These are phyloP conservation scores for Eospalax fontanierii DNA, from an alignment of 2,797 vertebrate species.

Conservation along the genomic window DNA sequence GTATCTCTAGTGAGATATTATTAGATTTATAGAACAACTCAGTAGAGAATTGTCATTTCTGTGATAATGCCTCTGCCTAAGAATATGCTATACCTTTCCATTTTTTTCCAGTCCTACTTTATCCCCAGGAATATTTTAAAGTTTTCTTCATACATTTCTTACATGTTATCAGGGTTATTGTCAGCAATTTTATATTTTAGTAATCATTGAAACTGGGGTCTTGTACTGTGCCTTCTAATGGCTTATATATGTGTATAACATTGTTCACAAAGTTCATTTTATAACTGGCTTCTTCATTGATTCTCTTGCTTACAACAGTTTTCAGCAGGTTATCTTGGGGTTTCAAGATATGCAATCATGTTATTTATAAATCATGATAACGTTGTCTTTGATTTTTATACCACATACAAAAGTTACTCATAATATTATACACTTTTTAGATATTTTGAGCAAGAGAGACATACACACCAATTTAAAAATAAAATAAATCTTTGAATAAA, in stretches of 20 bases:
- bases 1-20: neutral
- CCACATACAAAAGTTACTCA: conserved; percentile 27
- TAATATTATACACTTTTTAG: conserved; percentile 32
- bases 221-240: neutral
- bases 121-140: neutral
- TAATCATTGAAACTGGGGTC: neutral
- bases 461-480: neutral
- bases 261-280: neutral
- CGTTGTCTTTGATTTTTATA: conserved; percentile 21
- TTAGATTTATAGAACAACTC: too few species aligned
- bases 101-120: neutral
- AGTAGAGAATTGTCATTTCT: neutral
- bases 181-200: neutral
- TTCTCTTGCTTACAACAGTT: neutral
- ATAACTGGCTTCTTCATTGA: neutral
- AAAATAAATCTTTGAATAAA: too few species aligned
- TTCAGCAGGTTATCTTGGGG: neutral
- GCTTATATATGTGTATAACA: conserved; percentile 15
- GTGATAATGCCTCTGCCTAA: neutral
- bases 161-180: neutral
- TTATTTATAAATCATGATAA: neutral
- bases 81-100: neutral
- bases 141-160: conserved; percentile 35
- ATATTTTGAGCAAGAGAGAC: neutral
- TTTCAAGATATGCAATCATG: neutral